phyloP scores from a whole-genome alignment of 2,113 vertebrate genomes.

The Azemiops feae region DNA sequence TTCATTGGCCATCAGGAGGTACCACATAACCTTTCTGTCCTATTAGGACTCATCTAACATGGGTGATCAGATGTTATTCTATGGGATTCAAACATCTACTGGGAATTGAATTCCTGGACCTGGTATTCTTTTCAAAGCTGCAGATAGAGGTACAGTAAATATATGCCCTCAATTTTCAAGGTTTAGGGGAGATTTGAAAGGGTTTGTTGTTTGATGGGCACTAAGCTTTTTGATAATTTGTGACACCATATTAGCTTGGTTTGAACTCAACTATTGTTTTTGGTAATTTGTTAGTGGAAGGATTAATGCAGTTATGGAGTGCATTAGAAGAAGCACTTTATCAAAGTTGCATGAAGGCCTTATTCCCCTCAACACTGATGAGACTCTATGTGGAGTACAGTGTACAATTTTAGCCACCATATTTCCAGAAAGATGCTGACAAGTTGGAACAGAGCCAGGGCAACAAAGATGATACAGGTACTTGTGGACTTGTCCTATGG shows the following conservation, averaged over 20 bases:
- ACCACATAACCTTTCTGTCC: not conserved
- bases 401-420: not conserved
- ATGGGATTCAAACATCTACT: not conserved
- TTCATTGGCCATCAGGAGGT: not conserved
- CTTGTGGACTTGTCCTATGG: not conserved
- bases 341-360: not conserved
- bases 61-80: not conserved
- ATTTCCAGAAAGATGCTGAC: not conserved
- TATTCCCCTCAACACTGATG: not conserved
- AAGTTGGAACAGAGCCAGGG: not conserved
- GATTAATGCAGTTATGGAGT: not conserved
- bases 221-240: not conserved
- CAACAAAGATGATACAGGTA: not conserved
- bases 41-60: not conserved
- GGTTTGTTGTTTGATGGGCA: not conserved
- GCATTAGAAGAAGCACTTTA: not conserved
- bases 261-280: not conserved
- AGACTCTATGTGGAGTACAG: not conserved
- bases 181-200: not conserved
- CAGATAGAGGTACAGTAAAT: not conserved
- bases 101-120: not conserved
- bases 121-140: not conserved
- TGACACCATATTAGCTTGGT: not conserved
- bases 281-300: not conserved
- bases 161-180: not conserved